These are phyloP conservation scores for Drosophila bunnanda DNA, from an alignment of 2,888 invertebrate genomes.

Conservation along the genomic window DNA sequence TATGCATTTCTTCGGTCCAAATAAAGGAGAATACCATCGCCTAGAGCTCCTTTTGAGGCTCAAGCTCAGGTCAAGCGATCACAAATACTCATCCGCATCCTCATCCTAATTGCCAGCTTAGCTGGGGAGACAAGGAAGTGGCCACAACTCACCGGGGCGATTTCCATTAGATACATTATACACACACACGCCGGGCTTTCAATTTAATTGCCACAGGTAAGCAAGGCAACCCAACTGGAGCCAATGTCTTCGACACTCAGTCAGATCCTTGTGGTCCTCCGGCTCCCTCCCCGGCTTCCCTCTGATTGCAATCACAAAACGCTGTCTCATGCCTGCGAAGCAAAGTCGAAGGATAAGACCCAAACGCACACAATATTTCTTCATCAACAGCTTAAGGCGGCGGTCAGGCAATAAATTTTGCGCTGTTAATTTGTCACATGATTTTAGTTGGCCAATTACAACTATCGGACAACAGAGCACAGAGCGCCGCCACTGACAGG, in stretches of 20 bases:
- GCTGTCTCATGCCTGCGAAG: constrained; percentile 63
- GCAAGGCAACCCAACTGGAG: constrained; percentile 35
- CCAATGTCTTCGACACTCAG: constrained; percentile 40
- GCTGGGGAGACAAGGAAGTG: constrained; percentile 9
- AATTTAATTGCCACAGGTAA: constrained; percentile 50
- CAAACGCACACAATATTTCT: constrained; percentile 73
- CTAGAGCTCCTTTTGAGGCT: not conserved
- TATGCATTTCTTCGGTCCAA: not conserved
- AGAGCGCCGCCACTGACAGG: constrained; percentile 48
- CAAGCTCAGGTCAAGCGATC: constrained; percentile 15
- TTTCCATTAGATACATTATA: constrained; percentile 43
- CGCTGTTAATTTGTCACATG: constrained; percentile 83
- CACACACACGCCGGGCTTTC: constrained; percentile 16
- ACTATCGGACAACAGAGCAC: constrained; percentile 68
- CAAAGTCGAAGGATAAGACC: constrained; percentile 29
- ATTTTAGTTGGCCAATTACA: constrained; percentile 82
- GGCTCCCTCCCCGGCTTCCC: not conserved
- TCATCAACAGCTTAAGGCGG: constrained; percentile 80
- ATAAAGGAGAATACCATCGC: constrained; percentile 6
- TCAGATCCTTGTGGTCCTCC: constrained; percentile 8
- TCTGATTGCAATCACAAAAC: constrained; percentile 61
- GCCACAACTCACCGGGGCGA: constrained; percentile 37
- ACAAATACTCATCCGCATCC: constrained; percentile 12
- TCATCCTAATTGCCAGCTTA: constrained; percentile 40
- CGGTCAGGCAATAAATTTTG: constrained; percentile 81